Evolutionary conservation across 2,113 vertebrate genomes (phyloP), one percentile per base, ranked within the genome.

Genomic region (Solenodon paradoxus): DNA sequence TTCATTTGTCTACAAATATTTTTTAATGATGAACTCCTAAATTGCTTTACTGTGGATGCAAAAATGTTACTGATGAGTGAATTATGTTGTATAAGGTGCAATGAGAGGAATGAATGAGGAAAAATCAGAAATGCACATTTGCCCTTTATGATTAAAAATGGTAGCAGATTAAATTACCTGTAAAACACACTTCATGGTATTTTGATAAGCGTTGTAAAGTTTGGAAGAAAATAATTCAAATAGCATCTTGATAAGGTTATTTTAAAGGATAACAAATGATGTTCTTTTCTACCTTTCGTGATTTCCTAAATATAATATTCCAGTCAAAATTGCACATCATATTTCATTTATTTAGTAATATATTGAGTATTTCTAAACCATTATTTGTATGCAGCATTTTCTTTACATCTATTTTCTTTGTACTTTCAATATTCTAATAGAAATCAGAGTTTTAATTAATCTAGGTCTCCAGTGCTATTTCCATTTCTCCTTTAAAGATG

Each of bases 161-260:
- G 6, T 59, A 74, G 63, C 19, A 86, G 45, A 49, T 7, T 53
- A 80, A 94, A n/a, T 92, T 77, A 71, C 59, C 35, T 77, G 2
- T 47, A 82, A 89, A 77, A 12, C 28, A 51, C 82, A 74, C 38
- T 57, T 71, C 51, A 49, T 63, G 28, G 22, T 85, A 71, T 86
- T 89, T 94, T 55, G 17, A 84, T 86, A 88, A 59, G 9, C 45
- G 9, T 92, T 53, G 63, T 66, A 71, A 53, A 57, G 4, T 40
- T 72, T 87, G 38, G 75, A 35, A 93, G n/a, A 95, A n/a, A 80
- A 55, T 80, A 75, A 80, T 69, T 94, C 45, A 74, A 94, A 68
- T 80, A 40, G 51, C 7, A 68, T 61, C 2, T 22, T 84, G 74
- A 7, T 92, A 53, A 69, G 53, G 49, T 64, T 84, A 72, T 79